Evolutionary conservation across 2,113 vertebrate species (phyloP).

Genomic region (Aphyosemion australe): DNA sequence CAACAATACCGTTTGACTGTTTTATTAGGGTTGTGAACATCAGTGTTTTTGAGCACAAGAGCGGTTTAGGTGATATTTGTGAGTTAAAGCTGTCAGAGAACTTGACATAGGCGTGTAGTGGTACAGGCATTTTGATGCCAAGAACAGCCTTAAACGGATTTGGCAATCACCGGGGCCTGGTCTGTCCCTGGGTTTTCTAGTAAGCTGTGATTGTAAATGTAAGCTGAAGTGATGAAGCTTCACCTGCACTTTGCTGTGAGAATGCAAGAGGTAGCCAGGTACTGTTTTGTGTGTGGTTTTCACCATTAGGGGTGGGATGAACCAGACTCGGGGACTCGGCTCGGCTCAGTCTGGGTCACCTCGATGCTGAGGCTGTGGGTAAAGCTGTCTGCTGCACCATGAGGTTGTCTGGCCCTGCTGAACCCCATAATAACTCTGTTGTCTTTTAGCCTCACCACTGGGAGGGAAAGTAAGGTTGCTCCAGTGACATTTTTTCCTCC

Average conservation of each 20-base stretch:
- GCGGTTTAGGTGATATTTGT: slow-evolving; percentile 10
- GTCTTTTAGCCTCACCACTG: slow-evolving; percentile 58
- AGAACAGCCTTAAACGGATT: slow-evolving; percentile 74
- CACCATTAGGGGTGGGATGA: slow-evolving; percentile 29
- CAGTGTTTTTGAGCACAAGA: slow-evolving; percentile 32
- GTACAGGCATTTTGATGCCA: slow-evolving; percentile 52
- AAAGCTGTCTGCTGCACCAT: slow-evolving; percentile 78
- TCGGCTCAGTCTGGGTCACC: slow-evolving; percentile 34
- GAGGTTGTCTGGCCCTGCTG: slow-evolving; percentile 57
- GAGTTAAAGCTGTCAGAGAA: slow-evolving; percentile 44
- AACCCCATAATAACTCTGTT: slow-evolving; percentile 56
- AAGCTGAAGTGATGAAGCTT: slow-evolving; percentile 74
- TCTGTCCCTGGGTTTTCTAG: slow-evolving; percentile 57
- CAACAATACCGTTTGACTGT: slow-evolving; percentile 16
- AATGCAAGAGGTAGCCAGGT: slow-evolving; percentile 65
- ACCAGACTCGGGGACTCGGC: slow-evolving; percentile 28
- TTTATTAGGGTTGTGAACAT: slow-evolving; percentile 28
- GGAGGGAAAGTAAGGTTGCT: slow-evolving; percentile 68
- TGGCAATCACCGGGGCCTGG: slow-evolving; percentile 70
- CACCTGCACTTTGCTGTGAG: slow-evolving; percentile 81
- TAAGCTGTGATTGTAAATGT: slow-evolving; percentile 74
- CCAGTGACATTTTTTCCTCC: slow-evolving; percentile 71
- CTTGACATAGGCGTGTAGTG: slow-evolving; percentile 54
- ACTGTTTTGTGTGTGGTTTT: slow-evolving; percentile 60
- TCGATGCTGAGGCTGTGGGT: slow-evolving; percentile 64